Conservation (phyloP, 2,113 vertebrate species). For the Labeo catla region DNA sequence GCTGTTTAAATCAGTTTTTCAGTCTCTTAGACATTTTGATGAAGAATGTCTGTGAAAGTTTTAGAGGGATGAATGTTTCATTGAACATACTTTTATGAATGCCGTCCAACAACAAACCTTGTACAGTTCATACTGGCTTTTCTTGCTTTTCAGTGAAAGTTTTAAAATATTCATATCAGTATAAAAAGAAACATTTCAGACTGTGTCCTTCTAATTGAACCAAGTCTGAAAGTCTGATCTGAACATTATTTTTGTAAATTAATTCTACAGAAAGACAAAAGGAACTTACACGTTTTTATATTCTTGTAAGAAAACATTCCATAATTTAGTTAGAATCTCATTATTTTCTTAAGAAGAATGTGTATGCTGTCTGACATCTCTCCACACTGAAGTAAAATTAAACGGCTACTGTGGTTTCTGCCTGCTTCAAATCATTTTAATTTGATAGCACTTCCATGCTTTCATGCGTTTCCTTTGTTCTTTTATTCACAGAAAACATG, state of each 20-base stretch:
- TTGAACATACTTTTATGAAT: neutral
- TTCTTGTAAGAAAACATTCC: neutral
- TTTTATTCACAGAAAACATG: neutral
- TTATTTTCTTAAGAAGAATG: conserved; percentile 4
- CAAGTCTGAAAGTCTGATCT: neutral
- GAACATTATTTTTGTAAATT: neutral
- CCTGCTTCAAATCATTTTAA: conserved; percentile 25
- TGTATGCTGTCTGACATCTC: conserved; percentile 12
- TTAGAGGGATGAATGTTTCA: neutral
- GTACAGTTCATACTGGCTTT: neutral
- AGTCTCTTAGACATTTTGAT: neutral
- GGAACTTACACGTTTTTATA: neutral
- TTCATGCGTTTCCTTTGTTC: conserved; percentile 17
- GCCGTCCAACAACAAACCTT: neutral
- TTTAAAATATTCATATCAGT: neutral
- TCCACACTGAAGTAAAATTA: neutral
- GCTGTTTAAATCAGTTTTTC: neutral
- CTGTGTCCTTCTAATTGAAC: neutral
- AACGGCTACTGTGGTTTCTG: neutral
- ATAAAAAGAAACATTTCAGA: neutral
- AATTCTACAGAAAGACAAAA: neutral
- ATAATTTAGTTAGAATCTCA: neutral
- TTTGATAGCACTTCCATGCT: conserved; percentile 15
- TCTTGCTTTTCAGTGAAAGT: neutral
- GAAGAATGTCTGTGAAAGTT: neutral